Evolutionary conservation across 1,140 invertebrate species (phyloP).

Genomic region (Hydropsyche tenuis): DNA sequence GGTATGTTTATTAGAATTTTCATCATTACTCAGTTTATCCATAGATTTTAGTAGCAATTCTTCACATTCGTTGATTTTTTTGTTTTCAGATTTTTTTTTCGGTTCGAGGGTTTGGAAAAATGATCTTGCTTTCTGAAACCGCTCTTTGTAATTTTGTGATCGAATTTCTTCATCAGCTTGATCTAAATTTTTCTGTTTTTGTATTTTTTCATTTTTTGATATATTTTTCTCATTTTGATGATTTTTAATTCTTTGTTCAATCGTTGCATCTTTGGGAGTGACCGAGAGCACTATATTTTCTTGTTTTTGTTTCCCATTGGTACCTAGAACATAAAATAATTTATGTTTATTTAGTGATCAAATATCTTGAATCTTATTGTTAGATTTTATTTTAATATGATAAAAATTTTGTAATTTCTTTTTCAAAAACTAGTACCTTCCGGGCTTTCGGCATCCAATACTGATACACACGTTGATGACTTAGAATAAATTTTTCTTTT

Average conservation of each 20-base stretch:
- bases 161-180: conserved; percentile 34
- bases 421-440: conserved; percentile 15
- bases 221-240: not conserved
- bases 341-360: not conserved
- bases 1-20: not conserved
- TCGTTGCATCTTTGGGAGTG: not conserved
- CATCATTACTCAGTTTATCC: not conserved
- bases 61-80: conserved; percentile 56
- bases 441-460: conserved; percentile 27
- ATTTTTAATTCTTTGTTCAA: not conserved
- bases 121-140: conserved; percentile 59
- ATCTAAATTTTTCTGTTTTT: not conserved
- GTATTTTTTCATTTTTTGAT: not conserved
- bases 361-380: not conserved
- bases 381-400: not conserved
- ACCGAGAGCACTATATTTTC: conserved; percentile 19
- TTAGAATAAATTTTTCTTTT: not conserved
- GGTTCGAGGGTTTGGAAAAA: conserved; percentile 59
- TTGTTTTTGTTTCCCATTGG: conserved; percentile 7
- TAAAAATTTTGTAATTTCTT: not conserved
- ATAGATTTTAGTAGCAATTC: conserved; percentile 48
- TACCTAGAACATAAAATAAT: conserved; percentile 15
- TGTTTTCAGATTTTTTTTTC: conserved; percentile 50
- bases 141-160: conserved; percentile 56
- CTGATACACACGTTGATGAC: conserved; percentile 1